These are phyloP conservation scores for Caenorhabditis angaria DNA, from an alignment of 2,888 invertebrate species.

Conservation along the genomic window DNA sequence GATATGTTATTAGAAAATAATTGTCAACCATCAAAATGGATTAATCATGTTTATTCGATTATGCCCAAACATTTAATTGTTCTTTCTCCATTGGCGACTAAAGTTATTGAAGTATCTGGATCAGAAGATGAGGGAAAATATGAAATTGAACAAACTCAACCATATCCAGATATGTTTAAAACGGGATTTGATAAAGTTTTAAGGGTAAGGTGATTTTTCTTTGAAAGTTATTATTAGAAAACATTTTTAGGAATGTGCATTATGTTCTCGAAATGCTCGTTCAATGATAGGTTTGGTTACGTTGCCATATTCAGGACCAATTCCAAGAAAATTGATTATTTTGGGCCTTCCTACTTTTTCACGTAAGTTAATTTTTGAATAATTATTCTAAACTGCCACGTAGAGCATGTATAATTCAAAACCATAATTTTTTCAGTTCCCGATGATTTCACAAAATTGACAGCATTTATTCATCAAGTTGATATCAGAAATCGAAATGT, in stretches of 20 bases:
- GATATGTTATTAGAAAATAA: not conserved
- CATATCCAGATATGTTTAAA: slow-evolving; percentile 62
- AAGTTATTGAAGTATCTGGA: slow-evolving; percentile 36
- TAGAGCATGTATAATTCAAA: not conserved
- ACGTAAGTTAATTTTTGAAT: slow-evolving; percentile 21
- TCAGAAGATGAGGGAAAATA: slow-evolving; percentile 13
- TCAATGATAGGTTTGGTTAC: slow-evolving; percentile 27
- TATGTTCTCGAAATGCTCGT: not conserved
- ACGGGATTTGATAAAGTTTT: slow-evolving; percentile 54
- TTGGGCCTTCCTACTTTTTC: slow-evolving; percentile 29
- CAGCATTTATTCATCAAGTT: slow-evolving; percentile 38
- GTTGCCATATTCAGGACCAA: slow-evolving; percentile 39
- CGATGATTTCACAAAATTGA: slow-evolving; percentile 28
- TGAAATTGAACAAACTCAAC: slow-evolving; percentile 38
- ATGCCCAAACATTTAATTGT: slow-evolving; percentile 53
- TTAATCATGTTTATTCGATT: slow-evolving; percentile 47
- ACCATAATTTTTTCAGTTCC: slow-evolving; percentile 47
- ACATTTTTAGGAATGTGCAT: slow-evolving; percentile 19
- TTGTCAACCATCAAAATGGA: slow-evolving; percentile 57
- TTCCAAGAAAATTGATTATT: slow-evolving; percentile 35
- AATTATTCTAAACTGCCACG: not conserved
- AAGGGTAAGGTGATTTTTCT: slow-evolving; percentile 39
- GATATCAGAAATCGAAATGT: slow-evolving; percentile 9
- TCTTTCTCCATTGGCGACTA: slow-evolving; percentile 58
- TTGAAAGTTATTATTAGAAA: not conserved